A percentile compares a stretch with the other conserved stretches of the same genome.
These are phyloP conservation scores for Corvus moneduloides DNA, from an alignment of 2,113 vertebrate genomes.

Conservation along the genomic window DNA sequence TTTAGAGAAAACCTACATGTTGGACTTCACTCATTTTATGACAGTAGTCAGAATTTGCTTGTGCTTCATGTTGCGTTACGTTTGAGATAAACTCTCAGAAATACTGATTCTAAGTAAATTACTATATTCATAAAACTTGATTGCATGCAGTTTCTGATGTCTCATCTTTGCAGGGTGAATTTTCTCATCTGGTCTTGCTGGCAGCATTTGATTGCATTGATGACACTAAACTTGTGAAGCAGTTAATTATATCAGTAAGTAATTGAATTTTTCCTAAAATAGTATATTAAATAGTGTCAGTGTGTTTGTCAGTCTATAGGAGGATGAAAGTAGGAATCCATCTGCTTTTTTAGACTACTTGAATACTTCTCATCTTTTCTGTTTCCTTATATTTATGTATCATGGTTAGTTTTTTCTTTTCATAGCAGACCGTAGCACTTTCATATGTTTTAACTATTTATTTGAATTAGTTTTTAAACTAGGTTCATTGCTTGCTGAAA, in stretches of 20 bases:
- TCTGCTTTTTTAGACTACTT: background rate
- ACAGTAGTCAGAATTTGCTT: background rate
- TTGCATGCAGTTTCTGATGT: background rate
- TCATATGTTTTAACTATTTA: background rate
- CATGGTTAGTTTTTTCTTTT: background rate
- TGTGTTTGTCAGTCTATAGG: background rate
- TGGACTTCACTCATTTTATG: background rate
- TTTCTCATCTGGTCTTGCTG: slow-evolving; percentile 88
- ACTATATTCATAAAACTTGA: background rate
- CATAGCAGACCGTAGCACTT: background rate
- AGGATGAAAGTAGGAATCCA: background rate
- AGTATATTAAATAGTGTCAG: background rate
- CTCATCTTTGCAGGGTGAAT: slow-evolving; percentile 84
- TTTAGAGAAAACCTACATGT: background rate
- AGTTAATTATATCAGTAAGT: slow-evolving; percentile 90
- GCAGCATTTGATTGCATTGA: slow-evolving; percentile 95
- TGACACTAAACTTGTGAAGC: slow-evolving; percentile 93
- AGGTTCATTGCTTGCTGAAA: background rate
- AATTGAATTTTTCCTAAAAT: background rate
- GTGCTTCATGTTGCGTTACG: background rate
- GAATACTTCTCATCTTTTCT: background rate
- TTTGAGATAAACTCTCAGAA: background rate
- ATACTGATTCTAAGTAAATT: background rate
- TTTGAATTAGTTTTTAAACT: background rate
- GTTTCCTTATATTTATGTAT: background rate